Base-by-base conservation (phyloP, 2,797 vertebrate genomes). In the Cuniculus paca region DNA sequence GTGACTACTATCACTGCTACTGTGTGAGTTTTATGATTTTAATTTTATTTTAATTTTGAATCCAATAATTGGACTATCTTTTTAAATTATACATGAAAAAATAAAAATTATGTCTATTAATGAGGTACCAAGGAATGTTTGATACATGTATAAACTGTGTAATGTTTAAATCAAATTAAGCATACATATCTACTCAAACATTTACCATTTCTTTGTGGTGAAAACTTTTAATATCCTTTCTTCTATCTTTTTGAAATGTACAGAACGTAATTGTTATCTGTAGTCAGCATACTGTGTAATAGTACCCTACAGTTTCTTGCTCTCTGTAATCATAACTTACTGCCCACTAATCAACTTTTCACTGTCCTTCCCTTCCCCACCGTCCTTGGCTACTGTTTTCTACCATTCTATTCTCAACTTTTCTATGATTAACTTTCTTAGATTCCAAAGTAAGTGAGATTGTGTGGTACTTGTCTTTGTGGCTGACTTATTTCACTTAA, bases 11-110 rank as follows among this genome's bases (percentile, higher is more conserved):
- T 19, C 1, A 31, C 34, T 56, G 22, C 84, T 90, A 28, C 3
- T 5, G 63, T 22, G 72, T 42, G 24, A 39, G 14, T 58, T 36
- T 63, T 84, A 85, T 50, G 36, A 8, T 20, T 56, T 8, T 24
- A 28, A 52, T 88, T 95, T 91, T 80, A 42, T 92, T 96, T 94
- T 85, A 82, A 90, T 80, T 31, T 68, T 84, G 6, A 74, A 34
- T 52, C 31, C 1, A 83, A 4, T 94, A 61, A 90, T 77, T 88
- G 20, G 60, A 17, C 77, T 39, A 61, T 85, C 20, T 77, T 36
- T 54, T 79, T 56, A 78, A n/a, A 34, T 78, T 31, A 50, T 78
- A 78, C 1, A n/a, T 50, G 34, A 34, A 52, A 52, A 56, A 56
- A 31, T 63, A 31, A 34, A 63, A 34, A n/a, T 65, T 36, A 11